A percentile compares a stretch with the other conserved stretches of the same genome.
Conservation (phyloP, 2,797 vertebrate genomes). For the Pantherophis alleghaniensis region DNA sequence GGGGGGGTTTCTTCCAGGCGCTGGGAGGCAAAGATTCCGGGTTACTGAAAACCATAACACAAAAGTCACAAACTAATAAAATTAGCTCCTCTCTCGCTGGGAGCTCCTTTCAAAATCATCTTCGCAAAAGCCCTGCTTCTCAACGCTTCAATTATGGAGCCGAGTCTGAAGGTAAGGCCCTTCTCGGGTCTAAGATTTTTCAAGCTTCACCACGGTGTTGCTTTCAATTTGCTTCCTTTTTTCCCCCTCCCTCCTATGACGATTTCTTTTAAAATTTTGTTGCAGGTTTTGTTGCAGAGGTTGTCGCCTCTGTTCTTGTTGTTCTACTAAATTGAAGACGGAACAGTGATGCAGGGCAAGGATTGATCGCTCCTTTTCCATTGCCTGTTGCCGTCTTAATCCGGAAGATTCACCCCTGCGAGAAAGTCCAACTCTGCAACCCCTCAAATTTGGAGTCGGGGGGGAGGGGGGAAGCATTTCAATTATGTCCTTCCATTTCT, state of each 20-base stretch:
- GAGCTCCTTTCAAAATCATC: neutral
- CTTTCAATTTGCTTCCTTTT: neutral
- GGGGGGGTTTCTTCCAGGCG: neutral
- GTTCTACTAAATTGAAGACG: neutral
- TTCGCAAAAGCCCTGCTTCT: neutral
- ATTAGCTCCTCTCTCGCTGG: neutral
- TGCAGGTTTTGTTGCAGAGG: neutral
- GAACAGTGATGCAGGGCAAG: neutral
- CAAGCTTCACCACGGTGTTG: neutral
- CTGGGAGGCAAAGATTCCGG: neutral
- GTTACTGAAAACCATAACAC: neutral
- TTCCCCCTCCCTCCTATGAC: neutral
- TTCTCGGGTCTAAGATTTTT: neutral
- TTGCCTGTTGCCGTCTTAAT: neutral
- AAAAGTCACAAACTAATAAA: neutral
- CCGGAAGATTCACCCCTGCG: neutral
- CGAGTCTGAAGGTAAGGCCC: neutral
- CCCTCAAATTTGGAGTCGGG: neutral
- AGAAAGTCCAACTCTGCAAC: neutral
- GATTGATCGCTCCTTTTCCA: neutral
- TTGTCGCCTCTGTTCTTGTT: neutral
- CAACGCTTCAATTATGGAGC: neutral
- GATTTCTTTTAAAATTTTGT: neutral
- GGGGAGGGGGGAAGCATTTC: neutral
- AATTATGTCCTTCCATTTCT: neutral